phyloP scores from a whole-genome alignment of 2,888 invertebrate genomes.

The Autographa pulchrina region DNA sequence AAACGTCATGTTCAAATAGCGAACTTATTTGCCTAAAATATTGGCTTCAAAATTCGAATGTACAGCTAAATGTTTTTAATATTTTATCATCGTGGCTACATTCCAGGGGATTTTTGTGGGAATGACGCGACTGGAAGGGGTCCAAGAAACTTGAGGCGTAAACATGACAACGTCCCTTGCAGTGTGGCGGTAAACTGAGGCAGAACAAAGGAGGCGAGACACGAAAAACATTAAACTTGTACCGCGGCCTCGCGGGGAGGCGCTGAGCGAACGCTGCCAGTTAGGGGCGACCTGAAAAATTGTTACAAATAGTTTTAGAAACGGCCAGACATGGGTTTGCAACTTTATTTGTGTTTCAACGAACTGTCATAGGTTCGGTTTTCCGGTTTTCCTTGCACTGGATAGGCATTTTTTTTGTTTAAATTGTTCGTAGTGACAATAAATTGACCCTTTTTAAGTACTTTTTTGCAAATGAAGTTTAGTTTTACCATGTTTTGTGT shows the following conservation, averaged over 20 bases:
- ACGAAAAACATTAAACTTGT: conserved; percentile 67
- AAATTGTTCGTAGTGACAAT: too few relatives aligned
- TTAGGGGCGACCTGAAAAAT: conserved; percentile 37
- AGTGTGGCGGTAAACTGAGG: conserved; percentile 66
- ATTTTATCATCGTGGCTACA: conserved; percentile 70
- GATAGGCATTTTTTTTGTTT: too few relatives aligned
- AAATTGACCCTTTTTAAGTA: too few relatives aligned
- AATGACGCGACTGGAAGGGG: conserved; percentile 74
- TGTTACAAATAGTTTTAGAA: conserved; percentile 20
- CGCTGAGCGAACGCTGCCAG: conserved; percentile 11
- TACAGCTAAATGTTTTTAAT: conserved; percentile 62
- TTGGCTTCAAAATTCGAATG: conserved; percentile 33
- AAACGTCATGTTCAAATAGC: conserved; percentile 21
- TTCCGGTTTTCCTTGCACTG: neutral
- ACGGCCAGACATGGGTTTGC: neutral
- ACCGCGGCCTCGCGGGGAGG: conserved; percentile 53
- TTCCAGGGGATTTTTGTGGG: conserved; percentile 71
- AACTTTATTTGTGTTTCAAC: conserved; percentile 2
- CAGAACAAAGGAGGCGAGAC: conserved; percentile 52
- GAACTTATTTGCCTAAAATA: conserved; percentile 31
- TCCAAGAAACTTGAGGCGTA: conserved; percentile 80
- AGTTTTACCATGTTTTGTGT: too few relatives aligned
- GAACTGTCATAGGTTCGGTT: neutral
- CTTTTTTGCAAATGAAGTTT: too few relatives aligned
- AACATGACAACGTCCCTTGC: conserved; percentile 77